A percentile compares a stretch with the other conserved stretches of the same genome.
Conservation (phyloP, 2,888 invertebrate genomes). For the Drosophila seclusa region DNA sequence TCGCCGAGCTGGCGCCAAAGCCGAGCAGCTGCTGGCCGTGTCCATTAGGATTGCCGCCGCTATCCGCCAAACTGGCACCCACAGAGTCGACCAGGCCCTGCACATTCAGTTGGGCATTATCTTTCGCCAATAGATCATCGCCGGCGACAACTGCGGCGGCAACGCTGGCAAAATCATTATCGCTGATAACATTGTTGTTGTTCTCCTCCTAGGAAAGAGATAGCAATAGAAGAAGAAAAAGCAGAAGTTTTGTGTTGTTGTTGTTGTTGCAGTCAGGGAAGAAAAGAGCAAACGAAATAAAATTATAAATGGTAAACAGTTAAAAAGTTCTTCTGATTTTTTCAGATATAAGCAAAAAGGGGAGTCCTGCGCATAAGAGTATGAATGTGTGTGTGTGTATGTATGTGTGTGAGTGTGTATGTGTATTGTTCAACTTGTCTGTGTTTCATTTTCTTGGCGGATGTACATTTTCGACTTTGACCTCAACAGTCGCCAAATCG, state of each 20-base stretch:
- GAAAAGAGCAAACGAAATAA: slow-evolving; percentile 53
- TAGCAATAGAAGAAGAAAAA: slow-evolving; percentile 47
- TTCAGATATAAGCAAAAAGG: slow-evolving; percentile 15
- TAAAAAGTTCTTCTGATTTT: slow-evolving; percentile 7
- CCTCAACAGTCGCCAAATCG: slow-evolving; percentile 90
- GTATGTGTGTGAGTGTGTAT: not conserved
- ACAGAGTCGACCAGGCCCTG: slow-evolving; percentile 69
- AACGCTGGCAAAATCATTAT: slow-evolving; percentile 70
- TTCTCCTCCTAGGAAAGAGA: slow-evolving; percentile 85
- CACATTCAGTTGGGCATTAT: slow-evolving; percentile 71
- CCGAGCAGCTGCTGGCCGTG: slow-evolving; percentile 49
- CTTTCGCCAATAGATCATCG: slow-evolving; percentile 77
- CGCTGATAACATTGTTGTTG: slow-evolving; percentile 75
- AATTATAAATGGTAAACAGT: slow-evolving; percentile 64
- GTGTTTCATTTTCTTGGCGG: slow-evolving; percentile 52
- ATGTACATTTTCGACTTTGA: slow-evolving; percentile 87
- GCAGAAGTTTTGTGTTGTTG: slow-evolving; percentile 45
- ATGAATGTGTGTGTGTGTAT: not conserved
- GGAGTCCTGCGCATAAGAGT: slow-evolving; percentile 39
- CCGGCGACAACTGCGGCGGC: slow-evolving; percentile 69
- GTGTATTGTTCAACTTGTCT: slow-evolving; percentile 42
- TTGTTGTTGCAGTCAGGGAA: slow-evolving; percentile 84
- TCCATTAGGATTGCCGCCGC: slow-evolving; percentile 38
- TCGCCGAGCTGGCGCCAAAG: slow-evolving; percentile 62
- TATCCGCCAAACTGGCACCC: slow-evolving; percentile 64